These are phyloP conservation scores for Sinhomidia bicolor DNA, from an alignment of 2,888 invertebrate genomes.

Conservation along the genomic window DNA sequence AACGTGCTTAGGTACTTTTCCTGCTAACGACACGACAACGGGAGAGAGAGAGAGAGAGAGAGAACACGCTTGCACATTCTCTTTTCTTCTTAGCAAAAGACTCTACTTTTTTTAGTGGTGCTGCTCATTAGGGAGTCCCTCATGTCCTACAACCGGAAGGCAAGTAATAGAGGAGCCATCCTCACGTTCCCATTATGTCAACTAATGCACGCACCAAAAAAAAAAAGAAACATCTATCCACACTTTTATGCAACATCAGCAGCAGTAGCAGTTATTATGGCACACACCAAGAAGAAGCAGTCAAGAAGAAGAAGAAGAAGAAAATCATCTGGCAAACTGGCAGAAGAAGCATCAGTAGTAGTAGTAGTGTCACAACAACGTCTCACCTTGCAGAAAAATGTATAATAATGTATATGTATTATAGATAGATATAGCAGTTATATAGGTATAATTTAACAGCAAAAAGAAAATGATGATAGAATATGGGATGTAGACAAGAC, in stretches of 20 bases:
- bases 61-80: conserved; percentile 31
- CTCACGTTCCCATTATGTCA: conserved; percentile 54
- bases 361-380: background rate
- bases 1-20: background rate
- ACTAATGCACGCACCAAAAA: conserved; percentile 55
- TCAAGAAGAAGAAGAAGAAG: background rate
- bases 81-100: conserved; percentile 27
- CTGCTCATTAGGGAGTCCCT: conserved; percentile 70
- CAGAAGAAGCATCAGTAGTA: no score
- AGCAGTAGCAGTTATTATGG: background rate
- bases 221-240: background rate
- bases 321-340: background rate
- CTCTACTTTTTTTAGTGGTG: conserved; percentile 42
- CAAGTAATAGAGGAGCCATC: conserved; percentile 61
- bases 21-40: conserved; percentile 36
- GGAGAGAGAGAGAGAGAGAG: background rate
- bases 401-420: background rate
- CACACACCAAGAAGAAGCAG: background rate
- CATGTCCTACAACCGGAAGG: conserved; percentile 69
- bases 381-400: conserved; percentile 22
- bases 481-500: background rate
- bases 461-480: background rate
- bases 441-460: no score
- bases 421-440: no score
- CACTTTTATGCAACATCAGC: conserved; percentile 47